Evolutionary conservation across 2,888 invertebrate species (phyloP), one percentile per base, ranked within the genome.

Genomic region (Rhagonycha lutea): DNA sequence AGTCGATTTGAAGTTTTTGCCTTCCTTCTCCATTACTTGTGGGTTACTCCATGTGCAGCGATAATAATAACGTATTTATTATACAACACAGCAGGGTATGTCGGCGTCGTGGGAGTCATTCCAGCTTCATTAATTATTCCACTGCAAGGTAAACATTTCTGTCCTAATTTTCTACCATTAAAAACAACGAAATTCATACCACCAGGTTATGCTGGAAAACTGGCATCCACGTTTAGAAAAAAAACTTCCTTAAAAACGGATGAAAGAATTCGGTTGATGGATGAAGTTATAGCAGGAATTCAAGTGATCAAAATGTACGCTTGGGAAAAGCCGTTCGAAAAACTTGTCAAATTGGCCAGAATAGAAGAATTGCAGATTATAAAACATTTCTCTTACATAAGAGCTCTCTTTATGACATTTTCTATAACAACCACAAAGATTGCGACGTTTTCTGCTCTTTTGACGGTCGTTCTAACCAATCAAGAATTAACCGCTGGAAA

Each of bases 211-310:
- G 91, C 91, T 86, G 92, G 92, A 81, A 92, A 92, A 88, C 85
- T 92, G 81, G 90, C 92, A 1, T 91, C 92, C 68, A 89, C 87
- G 74, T 90, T 92, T 81, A 92, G 98, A 79, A 91, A 92, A 86
- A 92, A 92, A 84, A 96, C 96, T 0, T 98, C 98, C 0, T 89
- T 90, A 78, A 91, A 94, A 86, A 98, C 98, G 0, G 98, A 98
- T 87, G 94, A 94, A 82, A 91, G 98, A 79, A 95, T 98, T 62
- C 92, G 96, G 71, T 90, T 98, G 69, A 98, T 98, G 97, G 96
- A 95, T 85, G 98, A 99, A 90, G 94, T 98, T 81, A 94, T 98
- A 78, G 92, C 92, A 75, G 98, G 97, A 69, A 97, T 99, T 88
- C 94, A 97, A 89, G 96, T 96, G 78, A 92, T 94, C 79, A 94